A percentile compares a stretch with the other conserved stretches of the same genome.
phyloP scores from a whole-genome alignment of 2,113 vertebrate species.

The Xerus inauris region DNA sequence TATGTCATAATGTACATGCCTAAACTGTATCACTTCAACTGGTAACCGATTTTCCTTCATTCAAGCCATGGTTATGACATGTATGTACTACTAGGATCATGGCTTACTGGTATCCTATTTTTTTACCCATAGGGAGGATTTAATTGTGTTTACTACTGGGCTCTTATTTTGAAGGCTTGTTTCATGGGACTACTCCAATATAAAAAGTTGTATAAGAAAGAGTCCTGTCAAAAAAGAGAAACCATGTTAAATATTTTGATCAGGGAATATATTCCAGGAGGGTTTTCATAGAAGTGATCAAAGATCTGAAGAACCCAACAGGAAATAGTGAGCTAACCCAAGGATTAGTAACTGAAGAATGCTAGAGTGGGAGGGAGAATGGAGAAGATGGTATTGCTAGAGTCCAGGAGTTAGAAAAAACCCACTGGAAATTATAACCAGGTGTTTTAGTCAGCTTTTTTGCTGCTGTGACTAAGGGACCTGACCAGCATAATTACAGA shows the following conservation, averaged over 20 bases:
- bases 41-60: slow-evolving; percentile 21
- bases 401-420: neutral
- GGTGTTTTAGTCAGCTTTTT: too few relatives aligned
- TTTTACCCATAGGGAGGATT: slow-evolving; percentile 51
- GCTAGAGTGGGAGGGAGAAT: neutral
- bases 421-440: neutral
- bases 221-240: slow-evolving; percentile 2
- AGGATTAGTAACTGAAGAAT: neutral
- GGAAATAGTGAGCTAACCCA: neutral
- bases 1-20: neutral
- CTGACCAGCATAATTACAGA: too few relatives aligned
- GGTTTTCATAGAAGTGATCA: slow-evolving; percentile 9
- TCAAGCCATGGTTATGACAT: neutral
- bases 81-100: neutral
- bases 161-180: neutral
- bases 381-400: neutral
- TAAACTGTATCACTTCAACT: neutral
- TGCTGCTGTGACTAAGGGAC: too few relatives aligned
- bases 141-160: slow-evolving; percentile 43
- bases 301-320: slow-evolving; percentile 42
- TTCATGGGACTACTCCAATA: neutral
- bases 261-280: neutral
- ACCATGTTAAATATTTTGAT: slow-evolving; percentile 11
- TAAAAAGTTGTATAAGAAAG: neutral
- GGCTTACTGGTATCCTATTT: neutral